Evolutionary conservation across 2,797 vertebrate genomes (phyloP).

Genomic region (Ispidina lecontei): DNA sequence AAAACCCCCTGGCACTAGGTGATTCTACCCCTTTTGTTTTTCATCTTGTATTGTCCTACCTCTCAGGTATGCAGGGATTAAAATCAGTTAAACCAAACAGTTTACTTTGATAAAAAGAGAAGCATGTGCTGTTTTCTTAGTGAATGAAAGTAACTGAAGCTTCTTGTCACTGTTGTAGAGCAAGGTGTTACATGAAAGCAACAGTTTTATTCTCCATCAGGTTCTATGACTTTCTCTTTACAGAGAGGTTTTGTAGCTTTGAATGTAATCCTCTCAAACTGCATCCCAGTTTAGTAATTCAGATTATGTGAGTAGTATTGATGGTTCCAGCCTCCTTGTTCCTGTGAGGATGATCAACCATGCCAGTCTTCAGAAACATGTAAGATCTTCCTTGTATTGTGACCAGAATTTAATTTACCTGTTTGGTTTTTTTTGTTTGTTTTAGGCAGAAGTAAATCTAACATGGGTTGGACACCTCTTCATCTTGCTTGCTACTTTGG

Average conservation of each 20-base stretch:
- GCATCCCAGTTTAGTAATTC: neutral
- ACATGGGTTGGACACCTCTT: constrained; percentile 89
- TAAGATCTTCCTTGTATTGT: neutral
- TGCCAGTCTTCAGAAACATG: neutral
- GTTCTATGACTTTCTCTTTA: neutral
- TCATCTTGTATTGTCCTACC: neutral
- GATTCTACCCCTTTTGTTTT: neutral
- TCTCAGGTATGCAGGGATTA: neutral
- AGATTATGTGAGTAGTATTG: neutral
- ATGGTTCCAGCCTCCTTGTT: neutral
- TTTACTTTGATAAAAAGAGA: neutral
- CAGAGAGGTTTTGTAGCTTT: neutral
- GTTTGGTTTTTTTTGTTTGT: constrained; percentile 10
- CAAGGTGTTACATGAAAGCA: neutral
- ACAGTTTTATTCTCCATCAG: neutral
- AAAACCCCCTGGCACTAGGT: accelerated
- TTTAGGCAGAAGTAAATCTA: constrained; percentile 83
- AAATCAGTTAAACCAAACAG: neutral
- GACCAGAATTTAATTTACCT: neutral
- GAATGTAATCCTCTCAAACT: neutral
- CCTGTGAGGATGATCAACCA: neutral
- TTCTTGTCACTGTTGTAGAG: neutral
- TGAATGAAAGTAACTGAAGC: neutral
- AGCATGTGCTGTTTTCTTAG: neutral
- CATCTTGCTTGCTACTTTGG: constrained; percentile 91